A percentile compares a stretch with the other conserved stretches of the same genome.
These are phyloP conservation scores for Caenorhabditis sp. DNA, from an alignment of 2,888 invertebrate species.

Conservation along the genomic window DNA sequence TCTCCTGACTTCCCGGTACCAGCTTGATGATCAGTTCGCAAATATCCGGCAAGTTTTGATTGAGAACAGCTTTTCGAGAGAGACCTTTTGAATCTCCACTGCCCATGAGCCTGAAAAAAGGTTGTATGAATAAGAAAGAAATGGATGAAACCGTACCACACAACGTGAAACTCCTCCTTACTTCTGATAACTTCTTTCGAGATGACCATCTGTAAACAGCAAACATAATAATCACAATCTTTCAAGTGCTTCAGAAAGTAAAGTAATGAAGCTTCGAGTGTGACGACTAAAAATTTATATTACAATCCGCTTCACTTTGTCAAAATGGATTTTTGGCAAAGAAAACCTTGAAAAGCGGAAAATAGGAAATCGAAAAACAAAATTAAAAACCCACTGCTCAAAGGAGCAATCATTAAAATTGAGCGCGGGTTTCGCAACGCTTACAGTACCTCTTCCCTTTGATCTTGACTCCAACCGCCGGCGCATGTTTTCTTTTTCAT, in stretches of 20 bases:
- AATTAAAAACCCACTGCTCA: conserved; percentile 11
- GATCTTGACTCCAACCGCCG: conserved; percentile 30
- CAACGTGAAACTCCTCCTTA: conserved; percentile 14
- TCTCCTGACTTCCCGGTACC: conserved; percentile 4
- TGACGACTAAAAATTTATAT: too few species aligned
- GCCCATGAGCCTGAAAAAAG: conserved; percentile 26
- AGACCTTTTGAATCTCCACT: conserved; percentile 24
- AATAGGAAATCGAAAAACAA: not conserved
- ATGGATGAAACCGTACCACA: conserved; percentile 24
- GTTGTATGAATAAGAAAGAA: not conserved
- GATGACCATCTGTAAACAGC: conserved; percentile 40
- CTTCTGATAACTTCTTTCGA: conserved; percentile 30
- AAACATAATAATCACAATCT: too few species aligned
- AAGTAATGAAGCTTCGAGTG: too few species aligned
- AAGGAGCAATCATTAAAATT: not conserved
- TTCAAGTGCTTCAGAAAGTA: too few species aligned
- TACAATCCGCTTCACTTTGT: too few species aligned
- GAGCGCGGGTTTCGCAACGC: conserved; percentile 7
- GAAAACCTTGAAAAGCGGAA: not conserved
- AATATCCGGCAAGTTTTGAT: conserved; percentile 32
- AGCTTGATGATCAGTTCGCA: conserved; percentile 37
- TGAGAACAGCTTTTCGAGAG: conserved; percentile 17
- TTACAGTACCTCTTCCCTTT: not conserved
- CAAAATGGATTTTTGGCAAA: too few species aligned
- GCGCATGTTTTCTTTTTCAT: conserved; percentile 11